Base-by-base conservation (phyloP, 1,140 invertebrate genomes). In the Agrypnia vestita region DNA sequence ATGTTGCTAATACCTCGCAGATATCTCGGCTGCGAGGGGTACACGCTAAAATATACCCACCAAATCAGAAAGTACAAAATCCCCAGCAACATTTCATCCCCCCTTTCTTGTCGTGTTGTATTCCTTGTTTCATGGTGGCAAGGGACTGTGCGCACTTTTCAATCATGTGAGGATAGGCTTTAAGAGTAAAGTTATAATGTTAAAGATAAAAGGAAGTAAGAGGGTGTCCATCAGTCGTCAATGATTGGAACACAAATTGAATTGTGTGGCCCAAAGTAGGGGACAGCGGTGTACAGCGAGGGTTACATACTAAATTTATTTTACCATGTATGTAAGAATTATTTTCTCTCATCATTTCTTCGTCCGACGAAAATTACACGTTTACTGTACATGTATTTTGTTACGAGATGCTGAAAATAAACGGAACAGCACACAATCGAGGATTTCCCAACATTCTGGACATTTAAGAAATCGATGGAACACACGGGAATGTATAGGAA, bases 171-270 rank as follows among this genome's bases (percentile, higher is more conserved):
- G 75, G 78, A 75, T 72, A 51, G 77, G 75, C 53, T 69, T 79
- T 82, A 82, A 82, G 81, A 82, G 82, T 80, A 72, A 77, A 83
- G 82, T 80, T 80, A 81, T 83, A 83, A 81, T 80, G 79, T 75
- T 77, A 46, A 80, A 81, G 82, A 81, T 83, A 83, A 83, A 83
- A 83, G 82, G 82, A 83, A 81, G 79, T 79, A 56, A 83, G 82
- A 81, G 82, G 79, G 79, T 85, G 86, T 86, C 86, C 86, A 87
- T 87, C 86, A 87, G 86, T 86, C 86, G 85, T 86, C 85, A 86
- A 87, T 87, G 86, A 87, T 87, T 87, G 86, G 86, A 87, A 87
- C 86, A 87, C 86, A 87, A 87, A 87, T 87, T 87, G 84, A 84
- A 87, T 87, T 87, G 79, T 81, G 76, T 74, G 73, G n/a, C 53